phyloP scores from a whole-genome alignment of 2,888 invertebrate species.

The Melipona bicolor region DNA sequence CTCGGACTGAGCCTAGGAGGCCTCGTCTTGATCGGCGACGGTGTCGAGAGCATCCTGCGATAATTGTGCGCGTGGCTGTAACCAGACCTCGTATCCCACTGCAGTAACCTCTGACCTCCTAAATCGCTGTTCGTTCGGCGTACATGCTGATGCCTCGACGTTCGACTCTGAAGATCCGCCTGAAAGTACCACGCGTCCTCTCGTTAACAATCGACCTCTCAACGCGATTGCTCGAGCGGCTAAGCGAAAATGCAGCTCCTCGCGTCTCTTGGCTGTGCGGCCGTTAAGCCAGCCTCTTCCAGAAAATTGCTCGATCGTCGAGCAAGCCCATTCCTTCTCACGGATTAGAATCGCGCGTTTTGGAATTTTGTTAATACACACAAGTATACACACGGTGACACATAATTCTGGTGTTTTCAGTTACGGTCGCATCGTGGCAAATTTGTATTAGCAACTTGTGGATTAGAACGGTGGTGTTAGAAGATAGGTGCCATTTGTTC shows the following conservation, averaged over 20 bases:
- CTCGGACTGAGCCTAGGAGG: constrained; percentile 84
- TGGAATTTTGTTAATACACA: constrained; percentile 10
- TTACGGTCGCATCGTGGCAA: background rate
- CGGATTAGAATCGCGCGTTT: background rate
- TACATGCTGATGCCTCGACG: constrained; percentile 84
- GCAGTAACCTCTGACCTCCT: constrained; percentile 86
- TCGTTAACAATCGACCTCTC: constrained; percentile 15
- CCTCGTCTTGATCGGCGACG: constrained; percentile 84
- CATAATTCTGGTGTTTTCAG: background rate
- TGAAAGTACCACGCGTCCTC: constrained; percentile 73
- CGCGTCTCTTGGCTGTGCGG: constrained; percentile 10
- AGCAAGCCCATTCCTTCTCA: constrained; percentile 2
- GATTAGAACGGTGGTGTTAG: background rate
- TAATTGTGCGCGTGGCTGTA: constrained; percentile 83
- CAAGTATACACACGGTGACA: background rate
- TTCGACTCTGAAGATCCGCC: constrained; percentile 86
- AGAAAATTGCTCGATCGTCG: constrained; percentile 26
- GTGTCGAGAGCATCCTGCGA: constrained; percentile 85
- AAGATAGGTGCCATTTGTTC: background rate
- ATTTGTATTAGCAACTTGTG: background rate
- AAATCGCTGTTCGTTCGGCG: constrained; percentile 86
- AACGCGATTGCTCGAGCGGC: background rate
- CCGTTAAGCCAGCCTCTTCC: constrained; percentile 24
- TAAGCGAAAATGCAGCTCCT: constrained; percentile 20
- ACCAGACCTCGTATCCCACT: constrained; percentile 85